These are phyloP conservation scores for Eubucco bourcierii DNA, from an alignment of 2,113 vertebrate species.

Conservation along the genomic window DNA sequence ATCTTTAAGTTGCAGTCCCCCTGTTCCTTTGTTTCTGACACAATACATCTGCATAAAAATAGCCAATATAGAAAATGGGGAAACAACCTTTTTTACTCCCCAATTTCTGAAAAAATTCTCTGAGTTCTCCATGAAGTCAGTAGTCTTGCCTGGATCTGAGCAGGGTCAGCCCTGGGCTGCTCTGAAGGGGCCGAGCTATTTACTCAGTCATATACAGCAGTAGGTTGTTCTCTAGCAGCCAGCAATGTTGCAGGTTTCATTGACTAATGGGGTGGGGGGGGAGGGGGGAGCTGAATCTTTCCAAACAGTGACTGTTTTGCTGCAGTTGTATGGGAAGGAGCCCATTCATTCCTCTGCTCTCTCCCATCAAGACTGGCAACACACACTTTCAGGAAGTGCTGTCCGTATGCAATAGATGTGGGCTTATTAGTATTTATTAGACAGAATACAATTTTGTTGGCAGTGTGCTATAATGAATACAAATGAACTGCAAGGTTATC, in stretches of 20 bases:
- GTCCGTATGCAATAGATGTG: accelerated
- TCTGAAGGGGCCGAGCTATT: background rate
- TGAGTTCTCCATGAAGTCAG: background rate
- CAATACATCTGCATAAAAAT: background rate
- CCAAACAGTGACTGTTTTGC: background rate
- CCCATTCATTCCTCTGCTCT: background rate
- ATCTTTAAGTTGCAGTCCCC: background rate
- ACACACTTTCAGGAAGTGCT: background rate
- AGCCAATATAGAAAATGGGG: background rate
- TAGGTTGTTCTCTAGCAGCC: background rate
- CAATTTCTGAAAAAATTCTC: background rate
- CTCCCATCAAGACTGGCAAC: accelerated
- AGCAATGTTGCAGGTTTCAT: background rate
- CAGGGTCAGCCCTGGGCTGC: background rate
- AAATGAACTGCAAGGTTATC: background rate
- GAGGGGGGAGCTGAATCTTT: background rate
- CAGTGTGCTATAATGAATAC: background rate
- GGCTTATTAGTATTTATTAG: background rate
- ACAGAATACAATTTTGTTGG: background rate
- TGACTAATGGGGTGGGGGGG: background rate
- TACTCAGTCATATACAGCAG: background rate
- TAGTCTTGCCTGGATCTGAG: background rate
- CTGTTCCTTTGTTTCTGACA: background rate
- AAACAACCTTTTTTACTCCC: background rate
- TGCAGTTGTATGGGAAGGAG: background rate